Evolutionary conservation across 2,113 vertebrate species (phyloP).

Genomic region (Rhabdornis inornatus): DNA sequence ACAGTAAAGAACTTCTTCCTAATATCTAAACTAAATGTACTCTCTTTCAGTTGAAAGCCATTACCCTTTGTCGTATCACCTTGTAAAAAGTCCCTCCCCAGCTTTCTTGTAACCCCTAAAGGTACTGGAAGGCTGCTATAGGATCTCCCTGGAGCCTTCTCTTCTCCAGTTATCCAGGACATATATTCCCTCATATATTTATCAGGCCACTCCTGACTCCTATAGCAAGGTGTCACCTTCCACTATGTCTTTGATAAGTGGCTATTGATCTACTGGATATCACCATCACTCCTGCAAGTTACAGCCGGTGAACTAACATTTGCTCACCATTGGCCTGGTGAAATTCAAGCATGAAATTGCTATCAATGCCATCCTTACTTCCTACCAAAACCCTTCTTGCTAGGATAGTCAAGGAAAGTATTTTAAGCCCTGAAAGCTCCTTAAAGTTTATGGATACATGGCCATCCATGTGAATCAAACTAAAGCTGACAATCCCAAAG

Average conservation of each 20-base stretch:
- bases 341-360: background rate
- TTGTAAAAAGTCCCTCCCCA: background rate
- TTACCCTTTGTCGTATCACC: background rate
- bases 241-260: background rate
- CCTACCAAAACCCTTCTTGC: background rate
- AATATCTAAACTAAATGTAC: background rate
- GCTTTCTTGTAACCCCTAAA: background rate
- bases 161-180: background rate
- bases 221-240: background rate
- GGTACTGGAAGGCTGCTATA: background rate
- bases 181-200: background rate
- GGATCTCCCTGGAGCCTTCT: background rate
- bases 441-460: background rate
- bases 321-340: background rate
- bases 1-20: background rate
- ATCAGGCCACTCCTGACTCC: background rate
- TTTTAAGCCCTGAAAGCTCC: background rate
- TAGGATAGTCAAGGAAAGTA: background rate
- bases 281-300: background rate
- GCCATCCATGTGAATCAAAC: background rate
- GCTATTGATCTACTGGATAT: background rate
- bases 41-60: background rate
- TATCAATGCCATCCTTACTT: background rate
- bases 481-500: slow-evolving; percentile 2
- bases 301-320: background rate